Evolutionary conservation across 2,113 vertebrate species (phyloP).

Genomic region (Oreocharis arfaki): DNA sequence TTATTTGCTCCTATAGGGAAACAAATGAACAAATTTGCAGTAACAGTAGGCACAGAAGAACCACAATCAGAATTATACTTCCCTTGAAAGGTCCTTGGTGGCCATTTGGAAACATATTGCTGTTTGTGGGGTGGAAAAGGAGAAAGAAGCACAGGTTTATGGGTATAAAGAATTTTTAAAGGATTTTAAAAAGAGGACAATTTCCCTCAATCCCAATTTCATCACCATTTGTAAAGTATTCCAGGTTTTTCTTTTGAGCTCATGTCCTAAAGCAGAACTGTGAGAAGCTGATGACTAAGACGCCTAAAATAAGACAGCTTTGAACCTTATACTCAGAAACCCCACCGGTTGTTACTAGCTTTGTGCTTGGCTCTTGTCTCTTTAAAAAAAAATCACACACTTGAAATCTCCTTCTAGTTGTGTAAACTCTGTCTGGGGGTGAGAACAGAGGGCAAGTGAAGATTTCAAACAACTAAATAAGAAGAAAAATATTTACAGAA

Average conservation of each 20-base stretch:
- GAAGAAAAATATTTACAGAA: constrained; percentile 28
- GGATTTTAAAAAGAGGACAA: neutral
- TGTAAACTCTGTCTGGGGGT: neutral
- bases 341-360: rapidly evolving
- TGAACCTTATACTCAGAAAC: neutral
- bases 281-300: neutral
- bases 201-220: rapidly evolving
- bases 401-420: neutral
- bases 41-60: neutral
- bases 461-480: neutral
- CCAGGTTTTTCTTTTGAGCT: neutral
- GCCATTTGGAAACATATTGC: neutral
- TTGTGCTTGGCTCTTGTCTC: neutral
- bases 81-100: neutral
- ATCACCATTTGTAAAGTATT: neutral
- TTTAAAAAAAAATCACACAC: neutral
- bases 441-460: neutral
- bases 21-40: neutral
- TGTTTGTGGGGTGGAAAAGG: neutral
- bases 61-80: neutral
- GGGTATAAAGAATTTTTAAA: neutral
- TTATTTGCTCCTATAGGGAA: neutral
- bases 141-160: neutral
- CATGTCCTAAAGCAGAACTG: neutral
- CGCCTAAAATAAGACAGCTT: neutral